Base-by-base conservation (phyloP, 2,888 invertebrate species). In the Volucella inanis region DNA sequence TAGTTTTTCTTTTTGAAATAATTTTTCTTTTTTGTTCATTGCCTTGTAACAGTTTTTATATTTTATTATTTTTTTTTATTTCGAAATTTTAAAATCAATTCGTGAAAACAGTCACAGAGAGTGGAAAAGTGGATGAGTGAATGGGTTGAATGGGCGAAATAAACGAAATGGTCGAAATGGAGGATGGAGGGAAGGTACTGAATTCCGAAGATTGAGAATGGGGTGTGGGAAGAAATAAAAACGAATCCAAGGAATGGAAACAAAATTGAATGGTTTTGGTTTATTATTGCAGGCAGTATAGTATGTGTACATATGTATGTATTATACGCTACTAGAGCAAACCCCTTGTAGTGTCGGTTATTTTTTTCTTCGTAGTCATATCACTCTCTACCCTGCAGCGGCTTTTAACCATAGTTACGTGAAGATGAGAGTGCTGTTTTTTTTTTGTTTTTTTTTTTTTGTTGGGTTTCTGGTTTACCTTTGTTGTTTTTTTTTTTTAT, bases 61-160 rank as follows among this genome's bases (percentile, higher is more conserved):
- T 22, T 0, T 50, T 11, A 12, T 52, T 76, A 18, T 55, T 15
- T 50, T 22, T 64, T 59, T 64, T 57, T 50, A 49, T 39, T 83
- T 78, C 18, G 77, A 78, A 83, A 49, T 43, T 83, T 78, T 12
- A 83, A 78, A 83, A 83, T 83, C 83, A 83, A 83, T 83, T 83
- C 83, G 70, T 72, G 68, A 74, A 79, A 78, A 78, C 70, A 41
- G 52, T 57, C 68, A 55, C 38, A 62, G 31, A 12, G 15, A 38
- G 14, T 31, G 64, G 31, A 59, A 14, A 41, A 47, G 61, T 52
- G 47, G 43, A 11, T 9, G 14, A 64, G 50, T 31, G 31, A 31
- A 31, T 31, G 31, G 31, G 31, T 31, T 31, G 31, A 2, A 6
- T 31, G 31, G 31, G 31, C 1, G 6, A 31, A 31, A 31, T 31